Percentiles rank a stretch among this genome's conserved stretches.
Evolutionary conservation across 2,888 invertebrate genomes (phyloP).

Genomic region (Eupithecia centaureata): DNA sequence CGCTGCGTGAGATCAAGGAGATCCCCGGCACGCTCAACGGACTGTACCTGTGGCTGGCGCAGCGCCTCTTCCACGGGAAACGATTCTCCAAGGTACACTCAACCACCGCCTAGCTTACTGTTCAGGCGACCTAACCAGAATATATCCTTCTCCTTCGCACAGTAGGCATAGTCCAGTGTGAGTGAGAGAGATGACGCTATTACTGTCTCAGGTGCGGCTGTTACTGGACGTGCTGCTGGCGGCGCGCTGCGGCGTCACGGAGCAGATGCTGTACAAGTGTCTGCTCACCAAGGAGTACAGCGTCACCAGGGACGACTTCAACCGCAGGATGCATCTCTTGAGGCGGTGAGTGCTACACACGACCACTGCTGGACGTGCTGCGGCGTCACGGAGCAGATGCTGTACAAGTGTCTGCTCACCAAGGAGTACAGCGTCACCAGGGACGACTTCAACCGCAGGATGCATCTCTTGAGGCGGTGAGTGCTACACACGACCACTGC

Average conservation of each 20-base stretch:
- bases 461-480: slow-evolving; percentile 88
- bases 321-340: slow-evolving; percentile 89
- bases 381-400: slow-evolving; percentile 91
- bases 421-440: slow-evolving; percentile 90
- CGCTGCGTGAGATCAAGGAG: slow-evolving; percentile 94
- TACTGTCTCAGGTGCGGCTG: slow-evolving; percentile 85
- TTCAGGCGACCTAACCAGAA: too few species aligned
- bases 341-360: slow-evolving; percentile 81
- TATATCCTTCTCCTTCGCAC: too few species aligned
- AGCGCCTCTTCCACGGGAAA: slow-evolving; percentile 94
- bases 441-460: slow-evolving; percentile 91
- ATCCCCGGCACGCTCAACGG: slow-evolving; percentile 98
- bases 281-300: slow-evolving; percentile 91
- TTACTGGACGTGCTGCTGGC: slow-evolving; percentile 94
- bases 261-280: slow-evolving; percentile 91
- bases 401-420: slow-evolving; percentile 92
- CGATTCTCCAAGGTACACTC: slow-evolving; percentile 90
- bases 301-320: slow-evolving; percentile 92
- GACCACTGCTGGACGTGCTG: slow-evolving; percentile 94
- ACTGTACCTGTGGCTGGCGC: slow-evolving; percentile 96
- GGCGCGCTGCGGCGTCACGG: slow-evolving; percentile 92
- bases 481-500: too few species aligned
- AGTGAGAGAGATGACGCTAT: too few species aligned
- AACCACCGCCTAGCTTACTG: too few species aligned
- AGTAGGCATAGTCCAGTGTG: too few species aligned